These are phyloP conservation scores for Chunga burmeisteri DNA, from an alignment of 2,113 vertebrate genomes.

Conservation along the genomic window DNA sequence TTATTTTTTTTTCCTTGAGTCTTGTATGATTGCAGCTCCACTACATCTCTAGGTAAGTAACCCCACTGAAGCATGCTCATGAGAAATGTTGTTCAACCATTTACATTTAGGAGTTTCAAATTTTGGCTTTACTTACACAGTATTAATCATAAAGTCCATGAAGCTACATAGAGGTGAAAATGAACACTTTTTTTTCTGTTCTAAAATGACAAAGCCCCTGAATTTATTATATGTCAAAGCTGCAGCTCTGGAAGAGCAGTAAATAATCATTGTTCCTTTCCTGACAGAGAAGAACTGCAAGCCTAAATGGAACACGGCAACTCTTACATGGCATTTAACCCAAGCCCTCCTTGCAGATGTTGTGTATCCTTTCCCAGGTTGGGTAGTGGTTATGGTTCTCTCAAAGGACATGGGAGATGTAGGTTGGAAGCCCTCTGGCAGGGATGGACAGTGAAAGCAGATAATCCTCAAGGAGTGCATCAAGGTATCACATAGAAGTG, in stretches of 20 bases:
- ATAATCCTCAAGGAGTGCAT: neutral
- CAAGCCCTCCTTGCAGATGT: neutral
- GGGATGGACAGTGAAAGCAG: neutral
- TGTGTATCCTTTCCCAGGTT: neutral
- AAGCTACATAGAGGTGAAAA: neutral
- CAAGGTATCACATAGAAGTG: neutral
- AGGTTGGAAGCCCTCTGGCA: neutral
- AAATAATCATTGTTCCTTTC: neutral
- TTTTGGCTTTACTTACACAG: neutral
- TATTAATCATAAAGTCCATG: neutral
- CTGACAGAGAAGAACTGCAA: neutral
- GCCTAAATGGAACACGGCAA: neutral
- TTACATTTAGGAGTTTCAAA: neutral
- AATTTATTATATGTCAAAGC: neutral
- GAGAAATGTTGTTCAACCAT: neutral
- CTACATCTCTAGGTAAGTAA: neutral
- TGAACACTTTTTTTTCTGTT: conserved; percentile 16
- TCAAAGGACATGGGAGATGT: neutral
- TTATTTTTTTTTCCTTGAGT: neutral
- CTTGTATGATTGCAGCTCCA: neutral
- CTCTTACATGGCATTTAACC: neutral
- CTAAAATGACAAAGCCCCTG: neutral
- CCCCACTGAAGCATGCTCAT: neutral
- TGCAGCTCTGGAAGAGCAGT: neutral
- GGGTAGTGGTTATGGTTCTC: rapidly evolving